Evolutionary conservation across 2,797 vertebrate species (phyloP), one percentile per base, ranked within the genome.

Genomic region (Enoplosus armatus): DNA sequence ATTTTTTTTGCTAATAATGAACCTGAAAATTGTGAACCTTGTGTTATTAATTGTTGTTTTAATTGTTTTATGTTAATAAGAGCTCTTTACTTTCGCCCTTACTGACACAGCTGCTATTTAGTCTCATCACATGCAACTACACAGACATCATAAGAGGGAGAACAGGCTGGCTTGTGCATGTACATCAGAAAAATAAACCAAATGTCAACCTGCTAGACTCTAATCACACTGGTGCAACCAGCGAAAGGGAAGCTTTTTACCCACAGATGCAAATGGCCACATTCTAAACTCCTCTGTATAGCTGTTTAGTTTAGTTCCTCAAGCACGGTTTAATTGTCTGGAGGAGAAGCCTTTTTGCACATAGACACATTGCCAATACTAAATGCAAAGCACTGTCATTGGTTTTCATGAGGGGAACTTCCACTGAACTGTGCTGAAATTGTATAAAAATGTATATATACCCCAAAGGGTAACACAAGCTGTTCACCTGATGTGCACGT

Each of bases 401-500:
- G 33, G 27, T 18, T 48, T 59, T 61, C 26, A 72, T 31, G 33
- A 53, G 18, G 37, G 11, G 5, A 55, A 55, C 15, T 27, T 45
- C 60, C 14, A 45, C 35, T 26, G 8, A 63, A 53, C 6, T 20
- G 18, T 5, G 20, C 2, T 27, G 24, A 65, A 48, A 20, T 11
- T 26, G 35, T 31, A 24, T n/a, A n/a, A n/a, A n/a, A n/a, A n/a
- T n/a, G n/a, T 53, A 11, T 60, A 31, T 50, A 37, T 11, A 58
- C 1, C 22, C 27, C 22, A 15, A 15, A 2, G 14, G 16, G 15
- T 39, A 39, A 39, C 16, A 29, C 20, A 9, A 39, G 33, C 39
- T 51, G 70, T 75, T 29, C 64, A 50, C 43, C 26, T 47, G 41
- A 74, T 68, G 41, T 16, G 16, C 53, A 43, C 11, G 31, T 55